phyloP scores from a whole-genome alignment of 1,140 invertebrate species.

The Bacillus rossius region DNA sequence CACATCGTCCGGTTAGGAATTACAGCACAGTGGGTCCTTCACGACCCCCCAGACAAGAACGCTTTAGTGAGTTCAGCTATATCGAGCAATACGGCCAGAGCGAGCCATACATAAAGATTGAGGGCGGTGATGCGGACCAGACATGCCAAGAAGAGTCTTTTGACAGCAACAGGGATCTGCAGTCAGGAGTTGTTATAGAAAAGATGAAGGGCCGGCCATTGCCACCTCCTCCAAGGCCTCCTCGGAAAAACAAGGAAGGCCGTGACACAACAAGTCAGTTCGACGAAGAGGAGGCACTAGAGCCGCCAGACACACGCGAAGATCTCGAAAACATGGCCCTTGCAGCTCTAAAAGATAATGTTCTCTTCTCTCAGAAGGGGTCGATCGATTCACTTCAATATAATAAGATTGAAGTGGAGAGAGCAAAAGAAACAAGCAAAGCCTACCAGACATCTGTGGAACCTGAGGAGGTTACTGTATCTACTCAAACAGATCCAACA shows the following conservation, averaged over 20 bases:
- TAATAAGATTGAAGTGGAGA: too few species aligned
- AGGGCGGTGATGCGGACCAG: constrained; percentile 11
- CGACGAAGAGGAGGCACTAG: constrained; percentile 5
- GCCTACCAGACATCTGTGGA: background rate
- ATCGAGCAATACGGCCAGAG: constrained; percentile 15
- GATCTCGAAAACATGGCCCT: constrained; percentile 7
- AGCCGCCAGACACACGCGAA: background rate
- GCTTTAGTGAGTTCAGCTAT: constrained; percentile 30
- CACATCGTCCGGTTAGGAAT: constrained; percentile 51
- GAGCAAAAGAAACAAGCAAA: too few species aligned
- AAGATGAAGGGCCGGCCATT: constrained; percentile 76
- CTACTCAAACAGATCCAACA: constrained; percentile 74
- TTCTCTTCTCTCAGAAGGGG: background rate
- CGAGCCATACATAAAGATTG: constrained; percentile 18
- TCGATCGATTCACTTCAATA: too few species aligned
- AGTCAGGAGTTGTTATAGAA: constrained; percentile 62
- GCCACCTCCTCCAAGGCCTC: constrained; percentile 73
- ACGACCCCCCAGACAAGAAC: constrained; percentile 47
- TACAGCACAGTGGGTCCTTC: constrained; percentile 61
- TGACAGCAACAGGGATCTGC: constrained; percentile 46
- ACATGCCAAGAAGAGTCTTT: constrained; percentile 5
- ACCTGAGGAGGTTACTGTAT: constrained; percentile 58
- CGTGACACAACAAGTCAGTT: background rate
- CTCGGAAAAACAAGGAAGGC: constrained; percentile 45
- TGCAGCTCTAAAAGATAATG: constrained; percentile 4